Conservation (phyloP, 2,888 invertebrate species). For the Ophion slaviceki region DNA sequence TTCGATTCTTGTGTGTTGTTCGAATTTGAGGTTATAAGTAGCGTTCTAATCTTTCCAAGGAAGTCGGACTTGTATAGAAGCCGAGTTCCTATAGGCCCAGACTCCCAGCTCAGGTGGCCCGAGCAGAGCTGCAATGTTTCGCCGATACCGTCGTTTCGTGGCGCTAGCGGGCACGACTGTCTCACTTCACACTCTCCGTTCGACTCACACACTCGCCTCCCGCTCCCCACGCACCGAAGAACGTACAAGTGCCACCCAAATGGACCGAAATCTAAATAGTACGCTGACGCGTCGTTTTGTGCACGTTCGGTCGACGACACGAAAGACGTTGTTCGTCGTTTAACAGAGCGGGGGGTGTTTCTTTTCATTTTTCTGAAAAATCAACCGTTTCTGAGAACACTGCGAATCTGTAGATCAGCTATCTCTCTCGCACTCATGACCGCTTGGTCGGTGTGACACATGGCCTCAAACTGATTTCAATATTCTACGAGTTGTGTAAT, state of each 20-base stretch:
- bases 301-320: too few species aligned
- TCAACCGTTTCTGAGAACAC: too few species aligned
- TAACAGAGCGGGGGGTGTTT: too few species aligned
- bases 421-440: too few species aligned
- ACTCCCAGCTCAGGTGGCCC: neutral
- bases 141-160: neutral
- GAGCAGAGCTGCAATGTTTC: neutral
- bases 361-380: too few species aligned
- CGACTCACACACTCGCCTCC: neutral
- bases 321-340: too few species aligned
- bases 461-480: neutral
- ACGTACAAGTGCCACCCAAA: neutral
- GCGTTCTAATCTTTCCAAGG: neutral
- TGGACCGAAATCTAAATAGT: neutral
- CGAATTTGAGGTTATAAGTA: constrained; percentile 14
- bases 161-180: neutral
- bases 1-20: neutral
- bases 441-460: too few species aligned
- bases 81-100: neutral
- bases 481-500: neutral
- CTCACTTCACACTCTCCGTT: neutral
- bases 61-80: neutral
- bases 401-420: too few species aligned
- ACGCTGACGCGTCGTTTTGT: neutral
- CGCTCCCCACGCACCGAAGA: neutral